These are phyloP conservation scores for Stegana nigrithorax DNA, from an alignment of 2,888 invertebrate genomes.

Conservation along the genomic window DNA sequence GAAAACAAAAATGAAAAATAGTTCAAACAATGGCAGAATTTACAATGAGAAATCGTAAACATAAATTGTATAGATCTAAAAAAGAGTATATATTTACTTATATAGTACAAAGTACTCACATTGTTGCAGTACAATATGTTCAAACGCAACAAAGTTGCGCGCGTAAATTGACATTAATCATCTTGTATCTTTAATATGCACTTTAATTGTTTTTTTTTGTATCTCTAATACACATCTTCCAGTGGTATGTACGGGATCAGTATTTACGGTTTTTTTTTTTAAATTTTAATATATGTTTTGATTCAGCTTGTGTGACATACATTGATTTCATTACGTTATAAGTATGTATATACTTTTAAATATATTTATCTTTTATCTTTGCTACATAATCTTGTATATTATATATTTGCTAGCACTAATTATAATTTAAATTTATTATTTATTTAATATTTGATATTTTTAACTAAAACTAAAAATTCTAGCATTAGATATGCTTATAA, in stretches of 20 bases:
- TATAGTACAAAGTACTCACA: constrained; percentile 10
- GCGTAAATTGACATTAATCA: constrained; percentile 54
- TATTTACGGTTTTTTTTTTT: constrained; percentile 11
- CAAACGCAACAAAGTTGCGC: constrained; percentile 30
- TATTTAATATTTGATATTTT: background rate
- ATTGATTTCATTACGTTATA: no score
- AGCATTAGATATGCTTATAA: no score
- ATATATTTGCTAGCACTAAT: background rate
- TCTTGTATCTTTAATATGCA: constrained; percentile 18
- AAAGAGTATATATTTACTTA: background rate
- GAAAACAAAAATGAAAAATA: background rate
- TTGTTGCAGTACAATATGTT: constrained; percentile 22
- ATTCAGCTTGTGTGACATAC: background rate
- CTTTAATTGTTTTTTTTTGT: constrained; percentile 2
- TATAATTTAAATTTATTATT: background rate
- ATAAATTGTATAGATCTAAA: background rate
- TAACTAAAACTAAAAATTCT: background rate
- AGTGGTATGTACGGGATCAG: no score
- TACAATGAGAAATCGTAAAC: background rate
- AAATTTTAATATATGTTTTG: background rate
- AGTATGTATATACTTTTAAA: background rate
- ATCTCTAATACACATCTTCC: background rate
- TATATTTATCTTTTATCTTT: background rate
- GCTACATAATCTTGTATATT: background rate
- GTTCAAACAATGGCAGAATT: background rate